A percentile compares a stretch with the other conserved stretches of the same genome.
Conservation (phyloP, 2,888 invertebrate species). For the Oscheius sp. region DNA sequence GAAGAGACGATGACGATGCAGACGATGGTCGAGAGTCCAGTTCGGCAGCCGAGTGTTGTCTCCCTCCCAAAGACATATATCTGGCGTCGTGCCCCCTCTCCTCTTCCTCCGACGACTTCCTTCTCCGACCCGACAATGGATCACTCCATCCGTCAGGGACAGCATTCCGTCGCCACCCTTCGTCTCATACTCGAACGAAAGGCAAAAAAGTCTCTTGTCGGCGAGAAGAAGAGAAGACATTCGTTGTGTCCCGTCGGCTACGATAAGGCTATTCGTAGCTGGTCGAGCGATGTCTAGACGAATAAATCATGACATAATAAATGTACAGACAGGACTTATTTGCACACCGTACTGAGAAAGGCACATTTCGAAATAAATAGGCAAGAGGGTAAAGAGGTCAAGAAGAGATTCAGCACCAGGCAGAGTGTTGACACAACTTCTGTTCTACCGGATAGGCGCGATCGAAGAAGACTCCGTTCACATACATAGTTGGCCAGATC, state of each 20-base stretch:
- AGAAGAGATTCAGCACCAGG: slow-evolving; percentile 54
- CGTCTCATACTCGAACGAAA: slow-evolving; percentile 8
- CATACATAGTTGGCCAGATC: slow-evolving; percentile 69
- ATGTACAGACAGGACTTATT: slow-evolving; percentile 20
- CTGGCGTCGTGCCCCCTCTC: slow-evolving; percentile 19
- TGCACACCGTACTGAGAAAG: slow-evolving; percentile 27
- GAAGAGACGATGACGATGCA: background rate
- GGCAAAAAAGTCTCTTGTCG: background rate
- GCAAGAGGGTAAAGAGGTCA: background rate
- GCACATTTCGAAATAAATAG: slow-evolving; percentile 16
- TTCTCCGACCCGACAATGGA: background rate
- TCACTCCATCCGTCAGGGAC: slow-evolving; percentile 6
- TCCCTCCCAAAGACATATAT: background rate
- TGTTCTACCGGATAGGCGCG: slow-evolving; percentile 65
- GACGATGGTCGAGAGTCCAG: background rate
- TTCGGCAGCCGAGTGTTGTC: background rate
- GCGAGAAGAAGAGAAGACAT: background rate
- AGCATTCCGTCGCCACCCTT: slow-evolving; percentile 14
- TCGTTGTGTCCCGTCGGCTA: background rate
- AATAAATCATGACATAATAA: slow-evolving; percentile 11
- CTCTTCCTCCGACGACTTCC: slow-evolving; percentile 4
- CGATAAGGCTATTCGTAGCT: background rate
- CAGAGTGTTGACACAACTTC: slow-evolving; percentile 64
- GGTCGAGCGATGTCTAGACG: background rate
- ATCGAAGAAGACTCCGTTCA: slow-evolving; percentile 69